These are phyloP conservation scores for Malthinus seriepunctatus DNA, from an alignment of 2,888 invertebrate genomes.

Conservation along the genomic window DNA sequence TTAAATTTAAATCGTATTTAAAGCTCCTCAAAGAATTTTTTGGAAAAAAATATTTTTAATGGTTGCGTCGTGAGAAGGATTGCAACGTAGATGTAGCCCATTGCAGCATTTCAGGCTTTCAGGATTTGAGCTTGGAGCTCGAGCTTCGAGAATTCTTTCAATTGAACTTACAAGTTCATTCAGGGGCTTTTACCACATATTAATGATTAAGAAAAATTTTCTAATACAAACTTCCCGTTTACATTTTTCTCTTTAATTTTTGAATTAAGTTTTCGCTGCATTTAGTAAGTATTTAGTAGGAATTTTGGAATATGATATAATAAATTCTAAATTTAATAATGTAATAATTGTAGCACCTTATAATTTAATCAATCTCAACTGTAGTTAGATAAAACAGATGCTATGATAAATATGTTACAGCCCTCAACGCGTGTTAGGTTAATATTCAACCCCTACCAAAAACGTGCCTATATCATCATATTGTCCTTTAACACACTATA, in stretches of 20 bases:
- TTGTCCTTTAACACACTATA: conserved; percentile 26
- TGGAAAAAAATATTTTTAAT: not conserved
- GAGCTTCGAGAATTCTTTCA: no score
- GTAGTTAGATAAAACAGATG: conserved; percentile 28
- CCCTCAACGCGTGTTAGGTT: conserved; percentile 28
- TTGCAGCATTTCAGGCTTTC: no score
- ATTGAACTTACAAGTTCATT: no score
- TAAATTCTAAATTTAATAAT: not conserved
- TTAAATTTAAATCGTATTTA: no score
- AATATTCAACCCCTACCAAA: conserved; percentile 30
- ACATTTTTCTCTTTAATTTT: no score
- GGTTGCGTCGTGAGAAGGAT: no score
- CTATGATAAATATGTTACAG: conserved; percentile 31
- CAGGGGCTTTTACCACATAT: no score
- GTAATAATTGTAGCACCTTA: conserved; percentile 19
- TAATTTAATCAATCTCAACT: conserved; percentile 28
- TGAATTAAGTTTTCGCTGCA: not conserved
- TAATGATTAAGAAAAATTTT: no score
- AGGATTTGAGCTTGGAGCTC: no score
- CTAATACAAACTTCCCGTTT: no score
- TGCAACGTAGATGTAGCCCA: no score
- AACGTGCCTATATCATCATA: conserved; percentile 27
- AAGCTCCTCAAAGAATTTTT: no score
- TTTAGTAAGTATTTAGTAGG: not conserved
- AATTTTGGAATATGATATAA: not conserved